phyloP scores from a whole-genome alignment of 1,140 invertebrate species.

The Cydia pomonella region DNA sequence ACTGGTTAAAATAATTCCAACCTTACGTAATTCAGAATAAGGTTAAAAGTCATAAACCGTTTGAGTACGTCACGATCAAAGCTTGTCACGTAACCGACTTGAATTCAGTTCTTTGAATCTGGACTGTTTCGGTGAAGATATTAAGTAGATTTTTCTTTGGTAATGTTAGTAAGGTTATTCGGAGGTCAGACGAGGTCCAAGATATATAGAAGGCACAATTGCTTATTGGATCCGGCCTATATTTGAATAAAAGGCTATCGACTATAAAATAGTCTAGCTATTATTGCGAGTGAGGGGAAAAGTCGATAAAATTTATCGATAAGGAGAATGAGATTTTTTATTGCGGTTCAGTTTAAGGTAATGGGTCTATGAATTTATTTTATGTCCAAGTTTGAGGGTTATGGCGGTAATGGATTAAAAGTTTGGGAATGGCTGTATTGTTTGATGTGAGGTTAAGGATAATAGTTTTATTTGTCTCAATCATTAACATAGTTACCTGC shows the following conservation, averaged over 20 bases:
- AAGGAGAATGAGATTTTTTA: slow-evolving; percentile 21
- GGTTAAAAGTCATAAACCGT: neutral
- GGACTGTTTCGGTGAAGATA: neutral
- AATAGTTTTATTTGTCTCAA: slow-evolving; percentile 1
- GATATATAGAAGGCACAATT: slow-evolving; percentile 14
- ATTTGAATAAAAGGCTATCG: slow-evolving; percentile 21
- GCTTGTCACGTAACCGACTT: neutral
- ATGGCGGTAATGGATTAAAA: slow-evolving; percentile 5
- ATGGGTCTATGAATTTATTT: slow-evolving; percentile 21
- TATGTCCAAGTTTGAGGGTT: slow-evolving; percentile 8
- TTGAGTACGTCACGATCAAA: neutral
- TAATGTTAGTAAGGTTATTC: slow-evolving; percentile 2
- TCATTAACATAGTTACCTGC: neutral
- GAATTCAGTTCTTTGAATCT: neutral
- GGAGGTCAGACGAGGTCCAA: neutral
- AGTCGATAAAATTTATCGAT: slow-evolving; percentile 21
- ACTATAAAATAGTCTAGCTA: slow-evolving; percentile 17
- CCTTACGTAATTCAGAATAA: neutral
- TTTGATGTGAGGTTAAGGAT: neutral
- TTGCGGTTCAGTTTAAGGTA: slow-evolving; percentile 21
- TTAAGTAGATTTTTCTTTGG: neutral
- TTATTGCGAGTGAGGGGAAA: slow-evolving; percentile 14
- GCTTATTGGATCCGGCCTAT: slow-evolving; percentile 12
- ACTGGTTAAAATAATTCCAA: neutral
- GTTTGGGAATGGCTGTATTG: neutral